phyloP scores from a whole-genome alignment of 2,797 vertebrate genomes.

The Gorsachius magnificus region DNA sequence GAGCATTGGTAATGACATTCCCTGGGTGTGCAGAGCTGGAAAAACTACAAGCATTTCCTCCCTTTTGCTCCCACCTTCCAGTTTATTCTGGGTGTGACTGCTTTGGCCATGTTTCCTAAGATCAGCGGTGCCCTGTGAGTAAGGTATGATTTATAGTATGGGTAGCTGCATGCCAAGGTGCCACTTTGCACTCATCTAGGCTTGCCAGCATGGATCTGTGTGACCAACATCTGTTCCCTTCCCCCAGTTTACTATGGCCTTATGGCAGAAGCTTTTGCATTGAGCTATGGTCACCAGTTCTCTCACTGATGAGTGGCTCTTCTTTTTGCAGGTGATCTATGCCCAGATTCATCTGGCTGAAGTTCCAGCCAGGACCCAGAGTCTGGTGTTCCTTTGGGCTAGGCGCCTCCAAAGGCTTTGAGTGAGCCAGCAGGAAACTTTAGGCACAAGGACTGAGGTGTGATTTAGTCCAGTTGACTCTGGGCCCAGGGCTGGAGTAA shows the following conservation, averaged over 20 bases:
- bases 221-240: background rate
- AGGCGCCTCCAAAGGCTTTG: background rate
- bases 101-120: background rate
- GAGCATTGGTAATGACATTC: background rate
- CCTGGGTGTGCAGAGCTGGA: background rate
- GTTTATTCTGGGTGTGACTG: background rate
- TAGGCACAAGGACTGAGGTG: background rate
- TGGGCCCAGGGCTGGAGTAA: background rate
- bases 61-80: background rate
- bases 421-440: background rate
- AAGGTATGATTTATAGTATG: background rate
- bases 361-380: background rate
- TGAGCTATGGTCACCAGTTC: background rate
- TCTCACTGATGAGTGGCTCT: background rate
- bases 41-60: background rate
- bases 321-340: background rate
- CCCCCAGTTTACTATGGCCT: background rate
- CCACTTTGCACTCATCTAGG: background rate
- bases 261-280: background rate
- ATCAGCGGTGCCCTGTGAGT: background rate
- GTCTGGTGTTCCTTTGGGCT: background rate
- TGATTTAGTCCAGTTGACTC: background rate
- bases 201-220: background rate
- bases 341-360: background rate
- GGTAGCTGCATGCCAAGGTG: background rate